Conservation (phyloP, 2,888 invertebrate genomes). For the Rhingia campestris region DNA sequence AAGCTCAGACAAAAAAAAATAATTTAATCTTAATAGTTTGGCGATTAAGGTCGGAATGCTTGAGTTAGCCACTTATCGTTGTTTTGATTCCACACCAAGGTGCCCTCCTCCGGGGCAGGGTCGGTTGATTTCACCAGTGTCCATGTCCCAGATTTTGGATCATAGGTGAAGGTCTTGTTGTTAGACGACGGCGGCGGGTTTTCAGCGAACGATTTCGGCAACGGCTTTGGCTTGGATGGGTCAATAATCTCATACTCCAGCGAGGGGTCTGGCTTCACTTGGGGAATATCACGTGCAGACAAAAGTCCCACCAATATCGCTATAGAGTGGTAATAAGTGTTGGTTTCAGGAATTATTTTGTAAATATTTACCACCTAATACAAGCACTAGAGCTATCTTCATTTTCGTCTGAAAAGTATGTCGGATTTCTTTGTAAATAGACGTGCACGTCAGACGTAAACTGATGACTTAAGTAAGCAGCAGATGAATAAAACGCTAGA, state of each 20-base stretch:
- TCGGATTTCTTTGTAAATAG: conserved; percentile 23
- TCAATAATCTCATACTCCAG: conserved; percentile 80
- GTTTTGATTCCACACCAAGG: conserved; percentile 80
- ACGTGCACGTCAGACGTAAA: conserved; percentile 25
- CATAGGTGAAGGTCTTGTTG: conserved; percentile 78
- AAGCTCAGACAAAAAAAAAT: neutral
- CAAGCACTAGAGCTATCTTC: conserved; percentile 54
- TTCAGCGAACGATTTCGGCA: conserved; percentile 74
- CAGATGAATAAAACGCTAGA: conserved; percentile 11
- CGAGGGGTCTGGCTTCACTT: neutral
- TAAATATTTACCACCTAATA: conserved; percentile 51
- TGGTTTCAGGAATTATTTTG: neutral
- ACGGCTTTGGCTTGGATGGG: conserved; percentile 11
- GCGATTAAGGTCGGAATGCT: conserved; percentile 39
- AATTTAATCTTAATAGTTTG: conserved; percentile 20
- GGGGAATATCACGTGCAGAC: conserved; percentile 53
- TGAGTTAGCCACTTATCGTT: conserved; percentile 81
- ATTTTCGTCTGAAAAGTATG: conserved; percentile 27
- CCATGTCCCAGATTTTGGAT: conserved; percentile 78
- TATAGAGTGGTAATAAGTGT: neutral
- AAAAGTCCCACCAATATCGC: conserved; percentile 33
- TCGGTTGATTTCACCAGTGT: conserved; percentile 76
- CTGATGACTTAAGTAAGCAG: conserved; percentile 14
- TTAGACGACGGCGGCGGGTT: conserved; percentile 75
- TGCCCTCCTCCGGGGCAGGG: conserved; percentile 77